Evolutionary conservation across 2,888 invertebrate genomes (phyloP).

Genomic region (Cataglyphis altisquamis): DNA sequence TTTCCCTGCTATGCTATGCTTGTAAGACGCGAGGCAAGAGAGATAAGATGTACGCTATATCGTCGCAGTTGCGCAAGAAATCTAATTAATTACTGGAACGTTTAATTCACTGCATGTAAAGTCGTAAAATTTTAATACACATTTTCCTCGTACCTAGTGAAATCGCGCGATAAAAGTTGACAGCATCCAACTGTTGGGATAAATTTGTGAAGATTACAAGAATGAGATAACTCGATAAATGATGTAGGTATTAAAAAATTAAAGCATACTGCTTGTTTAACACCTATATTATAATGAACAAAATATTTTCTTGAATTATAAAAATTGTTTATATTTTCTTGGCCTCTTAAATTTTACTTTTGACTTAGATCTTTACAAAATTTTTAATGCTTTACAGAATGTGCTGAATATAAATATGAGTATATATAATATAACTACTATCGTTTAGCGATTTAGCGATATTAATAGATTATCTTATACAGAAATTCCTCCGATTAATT

Average conservation of each 20-base stretch:
- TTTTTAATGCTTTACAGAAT: background rate
- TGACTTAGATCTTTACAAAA: background rate
- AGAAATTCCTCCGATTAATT: constrained; percentile 38
- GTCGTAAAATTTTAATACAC: constrained; percentile 17
- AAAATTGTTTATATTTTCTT: background rate
- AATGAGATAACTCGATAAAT: background rate
- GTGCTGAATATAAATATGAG: background rate
- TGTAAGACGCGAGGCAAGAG: background rate
- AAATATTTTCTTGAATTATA: background rate
- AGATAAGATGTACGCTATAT: background rate
- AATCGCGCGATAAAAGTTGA: constrained; percentile 8
- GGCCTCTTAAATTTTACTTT: background rate
- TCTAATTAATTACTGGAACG: constrained; percentile 33
- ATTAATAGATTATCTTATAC: background rate
- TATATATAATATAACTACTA: background rate
- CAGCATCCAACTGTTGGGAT: background rate
- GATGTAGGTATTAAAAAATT: background rate
- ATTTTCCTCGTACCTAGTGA: background rate
- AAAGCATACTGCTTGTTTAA: background rate
- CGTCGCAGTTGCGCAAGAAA: constrained; percentile 24
- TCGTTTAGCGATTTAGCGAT: background rate
- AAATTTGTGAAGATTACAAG: background rate
- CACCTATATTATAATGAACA: background rate
- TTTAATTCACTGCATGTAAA: constrained; percentile 16
- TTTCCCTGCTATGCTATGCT: background rate